phyloP scores from a whole-genome alignment of 2,888 invertebrate species.

The Bellardia bayeri region DNA sequence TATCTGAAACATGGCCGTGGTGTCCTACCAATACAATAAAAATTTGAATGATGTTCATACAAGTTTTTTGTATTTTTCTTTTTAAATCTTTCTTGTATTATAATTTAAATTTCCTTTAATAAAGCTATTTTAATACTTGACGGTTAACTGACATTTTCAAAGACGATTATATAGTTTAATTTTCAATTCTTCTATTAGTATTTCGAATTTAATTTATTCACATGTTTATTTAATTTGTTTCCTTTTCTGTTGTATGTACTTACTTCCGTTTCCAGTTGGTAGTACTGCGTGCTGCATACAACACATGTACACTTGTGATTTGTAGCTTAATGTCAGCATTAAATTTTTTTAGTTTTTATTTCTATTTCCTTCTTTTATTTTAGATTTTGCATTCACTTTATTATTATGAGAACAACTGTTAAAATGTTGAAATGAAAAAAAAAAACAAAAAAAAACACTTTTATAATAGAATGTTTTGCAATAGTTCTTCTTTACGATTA shows the following conservation, averaged over 20 bases:
- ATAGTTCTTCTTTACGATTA: constrained; percentile 2
- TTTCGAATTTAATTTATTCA: background rate
- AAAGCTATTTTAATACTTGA: background rate
- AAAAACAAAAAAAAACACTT: background rate
- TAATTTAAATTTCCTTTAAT: background rate
- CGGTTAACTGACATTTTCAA: background rate
- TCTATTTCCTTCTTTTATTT: constrained; percentile 1
- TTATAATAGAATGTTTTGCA: constrained; percentile 3
- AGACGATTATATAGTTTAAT: background rate
- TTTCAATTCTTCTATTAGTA: background rate
- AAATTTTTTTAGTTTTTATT: constrained; percentile 20
- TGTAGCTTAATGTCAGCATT: constrained; percentile 6
- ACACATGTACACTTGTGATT: background rate
- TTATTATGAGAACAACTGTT: constrained; percentile 17
- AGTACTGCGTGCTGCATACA: background rate
- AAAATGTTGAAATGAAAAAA: background rate
- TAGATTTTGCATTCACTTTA: background rate
- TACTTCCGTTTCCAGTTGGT: background rate
- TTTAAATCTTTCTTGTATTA: too few relatives aligned
- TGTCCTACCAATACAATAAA: too few relatives aligned
- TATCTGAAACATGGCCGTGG: too few relatives aligned
- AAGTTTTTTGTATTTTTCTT: too few relatives aligned
- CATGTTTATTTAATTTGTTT: constrained; percentile 24
- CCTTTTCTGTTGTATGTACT: constrained; percentile 11
- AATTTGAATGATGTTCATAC: too few relatives aligned